Conservation (phyloP, 2,113 vertebrate species). For the Amazona guildingii region DNA sequence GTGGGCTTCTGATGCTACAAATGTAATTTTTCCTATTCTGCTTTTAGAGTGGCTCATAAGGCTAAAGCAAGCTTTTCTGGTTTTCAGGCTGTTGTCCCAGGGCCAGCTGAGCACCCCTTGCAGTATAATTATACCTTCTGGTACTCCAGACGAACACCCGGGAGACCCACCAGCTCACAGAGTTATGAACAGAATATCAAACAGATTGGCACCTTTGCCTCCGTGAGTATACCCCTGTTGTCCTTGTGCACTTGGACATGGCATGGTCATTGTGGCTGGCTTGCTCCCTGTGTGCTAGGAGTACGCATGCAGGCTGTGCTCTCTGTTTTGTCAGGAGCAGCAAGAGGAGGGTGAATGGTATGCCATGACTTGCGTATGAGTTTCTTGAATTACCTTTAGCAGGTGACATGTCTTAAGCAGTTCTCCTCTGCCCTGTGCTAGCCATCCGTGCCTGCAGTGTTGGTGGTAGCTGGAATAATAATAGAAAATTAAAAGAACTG, state of each 20-base stretch:
- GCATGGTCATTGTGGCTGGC: fast-evolving
- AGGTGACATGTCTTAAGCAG: neutral
- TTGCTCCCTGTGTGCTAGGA: neutral
- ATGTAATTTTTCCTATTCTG: neutral
- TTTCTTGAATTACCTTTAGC: neutral
- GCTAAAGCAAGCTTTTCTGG: slow-evolving; percentile 7
- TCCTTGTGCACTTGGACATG: neutral
- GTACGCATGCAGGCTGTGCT: neutral
- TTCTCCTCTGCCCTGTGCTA: neutral
- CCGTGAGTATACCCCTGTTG: slow-evolving; percentile 70
- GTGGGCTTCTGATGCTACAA: neutral
- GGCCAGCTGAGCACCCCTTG: slow-evolving; percentile 82
- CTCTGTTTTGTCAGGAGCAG: neutral
- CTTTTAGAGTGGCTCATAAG: neutral
- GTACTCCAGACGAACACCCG: slow-evolving; percentile 83
- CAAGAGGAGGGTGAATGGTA: neutral
- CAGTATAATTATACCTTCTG: slow-evolving; percentile 87
- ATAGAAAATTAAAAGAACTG: neutral
- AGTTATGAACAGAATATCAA: slow-evolving; percentile 88
- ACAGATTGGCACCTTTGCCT: slow-evolving; percentile 86
- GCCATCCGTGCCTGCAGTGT: neutral
- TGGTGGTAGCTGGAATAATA: neutral
- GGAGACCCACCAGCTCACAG: slow-evolving; percentile 83
- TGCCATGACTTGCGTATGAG: neutral
- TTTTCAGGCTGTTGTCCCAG: slow-evolving; percentile 79